These are phyloP conservation scores for Emydura subglobosa DNA, from an alignment of 2,113 vertebrate genomes.

Conservation along the genomic window DNA sequence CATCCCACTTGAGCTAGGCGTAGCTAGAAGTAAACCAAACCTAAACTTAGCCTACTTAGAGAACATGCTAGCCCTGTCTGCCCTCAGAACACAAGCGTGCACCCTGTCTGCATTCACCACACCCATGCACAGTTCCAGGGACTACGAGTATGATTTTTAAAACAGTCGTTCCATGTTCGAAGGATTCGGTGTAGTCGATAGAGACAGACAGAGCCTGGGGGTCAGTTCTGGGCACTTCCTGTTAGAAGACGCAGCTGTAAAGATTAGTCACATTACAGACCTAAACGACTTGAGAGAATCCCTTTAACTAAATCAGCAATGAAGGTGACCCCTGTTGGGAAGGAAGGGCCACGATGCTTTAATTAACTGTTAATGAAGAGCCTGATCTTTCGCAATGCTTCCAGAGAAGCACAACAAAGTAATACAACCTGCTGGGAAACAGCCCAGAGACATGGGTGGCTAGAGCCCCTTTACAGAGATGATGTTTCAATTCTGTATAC, in stretches of 20 bases:
- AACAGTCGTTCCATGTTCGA: constrained; percentile 63
- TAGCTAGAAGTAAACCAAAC: not conserved
- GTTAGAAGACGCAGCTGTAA: constrained; percentile 65
- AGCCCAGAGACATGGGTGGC: not conserved
- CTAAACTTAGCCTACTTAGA: not conserved
- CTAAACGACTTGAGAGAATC: constrained; percentile 72
- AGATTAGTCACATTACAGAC: constrained; percentile 69
- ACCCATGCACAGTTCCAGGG: not conserved
- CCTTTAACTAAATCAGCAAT: constrained; percentile 73
- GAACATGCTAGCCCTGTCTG: accelerated
- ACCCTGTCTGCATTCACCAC: constrained; percentile 17
- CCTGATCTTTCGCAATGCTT: constrained; percentile 34
- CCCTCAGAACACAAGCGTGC: not conserved
- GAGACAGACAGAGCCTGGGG: constrained; percentile 73
- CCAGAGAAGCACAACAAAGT: constrained; percentile 2
- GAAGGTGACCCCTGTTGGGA: constrained; percentile 74
- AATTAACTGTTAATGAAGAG: constrained; percentile 78
- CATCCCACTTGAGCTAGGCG: not conserved
- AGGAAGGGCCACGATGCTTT: constrained; percentile 67
- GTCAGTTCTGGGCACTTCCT: constrained; percentile 76
- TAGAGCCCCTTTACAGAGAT: not conserved
- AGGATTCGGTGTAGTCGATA: constrained; percentile 77
- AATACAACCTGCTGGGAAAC: not conserved
- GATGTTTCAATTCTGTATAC: not conserved
- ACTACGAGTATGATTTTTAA: constrained; percentile 43